Evolutionary conservation across 2,888 invertebrate genomes (phyloP).

Genomic region (Apamea epomidion): DNA sequence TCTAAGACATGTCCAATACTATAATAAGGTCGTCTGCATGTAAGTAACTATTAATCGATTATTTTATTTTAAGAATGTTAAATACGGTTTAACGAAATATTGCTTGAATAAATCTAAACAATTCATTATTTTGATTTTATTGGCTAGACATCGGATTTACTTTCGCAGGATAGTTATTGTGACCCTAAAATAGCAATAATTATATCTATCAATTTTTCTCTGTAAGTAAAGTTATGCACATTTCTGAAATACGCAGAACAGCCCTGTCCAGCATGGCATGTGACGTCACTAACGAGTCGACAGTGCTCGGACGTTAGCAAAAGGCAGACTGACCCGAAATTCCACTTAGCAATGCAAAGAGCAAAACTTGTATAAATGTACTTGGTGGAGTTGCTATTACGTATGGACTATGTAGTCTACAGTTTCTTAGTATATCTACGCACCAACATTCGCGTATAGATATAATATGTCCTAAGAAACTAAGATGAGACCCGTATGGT

Average conservation of each 20-base stretch:
- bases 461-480: not conserved
- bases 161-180: too few species aligned
- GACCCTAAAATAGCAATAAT: not conserved
- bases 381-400: conserved; percentile 9
- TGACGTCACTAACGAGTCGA: conserved; percentile 72
- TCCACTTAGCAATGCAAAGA: conserved; percentile 72
- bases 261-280: conserved; percentile 44
- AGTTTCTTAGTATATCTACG: not conserved
- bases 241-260: conserved; percentile 16
- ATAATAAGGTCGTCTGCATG: too few species aligned
- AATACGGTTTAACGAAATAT: too few species aligned
- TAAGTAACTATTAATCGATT: too few species aligned
- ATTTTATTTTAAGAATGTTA: too few species aligned
- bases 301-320: conserved; percentile 75
- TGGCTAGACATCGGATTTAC: not conserved
- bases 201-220: not conserved
- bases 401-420: not conserved
- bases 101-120: too few species aligned
- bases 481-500: not conserved
- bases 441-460: not conserved
- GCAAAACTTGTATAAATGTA: conserved; percentile 26
- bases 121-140: too few species aligned
- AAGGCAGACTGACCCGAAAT: conserved; percentile 79
- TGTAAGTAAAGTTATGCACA: not conserved
- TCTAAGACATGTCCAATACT: too few species aligned